Conservation (phyloP, 2,888 invertebrate genomes). For the Parelbella ahira region DNA sequence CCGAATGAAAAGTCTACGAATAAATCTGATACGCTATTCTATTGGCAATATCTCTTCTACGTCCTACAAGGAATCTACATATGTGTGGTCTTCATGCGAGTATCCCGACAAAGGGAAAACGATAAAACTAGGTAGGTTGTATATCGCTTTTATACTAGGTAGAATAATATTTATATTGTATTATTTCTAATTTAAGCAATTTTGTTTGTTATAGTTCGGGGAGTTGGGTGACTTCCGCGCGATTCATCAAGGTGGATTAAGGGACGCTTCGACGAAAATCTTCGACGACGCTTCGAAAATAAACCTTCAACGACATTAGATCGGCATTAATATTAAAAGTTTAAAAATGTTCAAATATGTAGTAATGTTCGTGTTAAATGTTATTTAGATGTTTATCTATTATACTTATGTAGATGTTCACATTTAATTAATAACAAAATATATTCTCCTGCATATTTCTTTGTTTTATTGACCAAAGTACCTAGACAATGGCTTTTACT, state of each 20-base stretch:
- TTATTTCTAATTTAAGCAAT: background rate
- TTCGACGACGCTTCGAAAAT: no score
- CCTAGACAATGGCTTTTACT: no score
- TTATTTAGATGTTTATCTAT: background rate
- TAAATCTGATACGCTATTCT: background rate
- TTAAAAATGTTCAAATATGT: background rate
- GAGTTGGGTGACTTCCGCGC: conserved; percentile 40
- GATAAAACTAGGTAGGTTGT: conserved; percentile 12
- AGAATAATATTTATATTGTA: background rate
- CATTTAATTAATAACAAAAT: conserved; percentile 1
- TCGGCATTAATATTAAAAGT: conserved; percentile 8
- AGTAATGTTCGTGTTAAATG: conserved; percentile 32
- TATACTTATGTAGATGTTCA: conserved; percentile 4
- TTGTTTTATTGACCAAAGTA: no score
- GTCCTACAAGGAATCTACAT: conserved; percentile 59
- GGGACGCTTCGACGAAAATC: conserved; percentile 11
- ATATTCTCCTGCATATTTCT: no score
- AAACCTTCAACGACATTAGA: background rate
- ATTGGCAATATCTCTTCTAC: conserved; percentile 59
- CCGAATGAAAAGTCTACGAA: background rate
- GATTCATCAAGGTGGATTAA: conserved; percentile 54
- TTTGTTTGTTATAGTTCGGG: conserved; percentile 42
- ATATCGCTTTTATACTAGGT: no score
- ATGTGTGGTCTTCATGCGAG: conserved; percentile 47
- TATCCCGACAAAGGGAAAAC: conserved; percentile 33